Percentiles rank a stretch among this genome's conserved stretches.
Evolutionary conservation across 1,140 invertebrate genomes (phyloP).

Genomic region (Sitobion miscanthi): DNA sequence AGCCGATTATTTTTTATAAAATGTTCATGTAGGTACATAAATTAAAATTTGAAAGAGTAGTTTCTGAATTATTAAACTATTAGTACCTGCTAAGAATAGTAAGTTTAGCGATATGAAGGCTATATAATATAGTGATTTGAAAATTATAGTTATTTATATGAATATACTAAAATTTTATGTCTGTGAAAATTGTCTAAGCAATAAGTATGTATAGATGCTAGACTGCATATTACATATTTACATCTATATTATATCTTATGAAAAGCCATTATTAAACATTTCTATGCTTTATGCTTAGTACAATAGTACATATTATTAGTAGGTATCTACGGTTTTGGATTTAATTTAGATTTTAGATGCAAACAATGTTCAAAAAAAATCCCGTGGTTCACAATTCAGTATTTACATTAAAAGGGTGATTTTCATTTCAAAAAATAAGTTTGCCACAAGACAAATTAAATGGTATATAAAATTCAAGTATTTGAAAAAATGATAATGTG

Average conservation of each 20-base stretch:
- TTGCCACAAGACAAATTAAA: neutral
- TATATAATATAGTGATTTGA: neutral
- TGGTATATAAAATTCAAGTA: neutral
- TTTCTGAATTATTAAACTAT: neutral
- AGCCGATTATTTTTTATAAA: neutral
- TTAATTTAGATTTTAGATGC: too few species aligned
- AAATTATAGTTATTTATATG: too few species aligned
- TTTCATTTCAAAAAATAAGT: neutral
- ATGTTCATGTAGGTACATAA: neutral
- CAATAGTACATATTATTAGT: neutral
- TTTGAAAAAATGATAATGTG: too few species aligned
- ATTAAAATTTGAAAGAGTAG: neutral
- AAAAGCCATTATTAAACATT: neutral
- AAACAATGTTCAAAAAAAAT: neutral
- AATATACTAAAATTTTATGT: too few species aligned
- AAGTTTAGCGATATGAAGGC: neutral
- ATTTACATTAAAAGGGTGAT: neutral
- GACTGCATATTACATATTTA: too few species aligned
- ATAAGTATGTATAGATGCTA: too few species aligned
- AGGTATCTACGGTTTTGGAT: too few species aligned
- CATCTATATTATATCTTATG: neutral
- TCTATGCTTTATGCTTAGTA: neutral
- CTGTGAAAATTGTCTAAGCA: neutral
- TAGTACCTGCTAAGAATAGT: neutral
- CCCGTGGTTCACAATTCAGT: neutral